Conservation (phyloP, 2,113 vertebrate species). For the Heliornis fulica region DNA sequence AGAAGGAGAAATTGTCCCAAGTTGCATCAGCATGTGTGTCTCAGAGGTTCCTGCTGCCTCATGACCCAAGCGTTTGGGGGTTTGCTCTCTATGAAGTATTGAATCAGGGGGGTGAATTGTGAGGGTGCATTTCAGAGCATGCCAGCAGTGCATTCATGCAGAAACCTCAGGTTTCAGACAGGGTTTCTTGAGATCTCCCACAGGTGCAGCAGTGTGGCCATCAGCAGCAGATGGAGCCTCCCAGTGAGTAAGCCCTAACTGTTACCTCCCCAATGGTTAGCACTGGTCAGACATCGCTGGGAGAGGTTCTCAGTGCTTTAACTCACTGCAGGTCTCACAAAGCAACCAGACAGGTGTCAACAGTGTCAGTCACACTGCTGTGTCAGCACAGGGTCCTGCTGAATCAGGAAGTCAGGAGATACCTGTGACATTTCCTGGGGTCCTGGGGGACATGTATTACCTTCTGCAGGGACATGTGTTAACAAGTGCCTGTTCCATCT, state of each 20-base stretch:
- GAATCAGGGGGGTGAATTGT: neutral
- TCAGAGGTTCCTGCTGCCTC: neutral
- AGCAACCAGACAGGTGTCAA: neutral
- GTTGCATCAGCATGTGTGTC: fast-evolving
- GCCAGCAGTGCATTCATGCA: neutral
- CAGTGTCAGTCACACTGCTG: neutral
- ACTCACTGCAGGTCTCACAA: neutral
- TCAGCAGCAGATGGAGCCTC: neutral
- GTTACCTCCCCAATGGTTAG: neutral
- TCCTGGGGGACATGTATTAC: neutral
- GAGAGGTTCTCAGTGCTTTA: neutral
- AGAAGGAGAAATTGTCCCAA: neutral
- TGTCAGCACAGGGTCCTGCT: neutral
- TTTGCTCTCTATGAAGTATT: neutral
- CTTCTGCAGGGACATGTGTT: neutral
- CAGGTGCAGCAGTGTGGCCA: neutral
- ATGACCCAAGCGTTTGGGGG: fast-evolving
- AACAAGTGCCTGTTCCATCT: neutral
- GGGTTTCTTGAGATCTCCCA: neutral
- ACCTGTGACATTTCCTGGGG: neutral
- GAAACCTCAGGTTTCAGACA: neutral
- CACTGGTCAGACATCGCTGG: neutral
- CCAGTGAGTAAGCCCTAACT: neutral
- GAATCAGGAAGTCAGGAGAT: neutral
- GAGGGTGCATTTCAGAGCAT: neutral